These are phyloP conservation scores for Pelochelys cantorii DNA, from an alignment of 2,797 vertebrate genomes.

Conservation along the genomic window DNA sequence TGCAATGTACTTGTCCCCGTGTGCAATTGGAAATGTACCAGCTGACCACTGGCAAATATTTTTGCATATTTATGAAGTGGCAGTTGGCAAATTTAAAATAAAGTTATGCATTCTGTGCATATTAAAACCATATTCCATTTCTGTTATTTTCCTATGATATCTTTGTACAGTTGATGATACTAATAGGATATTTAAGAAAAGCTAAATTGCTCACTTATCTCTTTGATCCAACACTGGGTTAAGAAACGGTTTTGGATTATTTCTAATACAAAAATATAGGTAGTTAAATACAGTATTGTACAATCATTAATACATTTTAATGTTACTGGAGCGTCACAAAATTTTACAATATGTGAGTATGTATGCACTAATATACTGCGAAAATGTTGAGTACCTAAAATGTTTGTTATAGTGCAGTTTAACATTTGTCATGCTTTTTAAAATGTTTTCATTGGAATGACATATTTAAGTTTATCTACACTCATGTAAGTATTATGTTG, in stretches of 20 bases:
- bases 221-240: background rate
- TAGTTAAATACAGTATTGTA: constrained; percentile 9
- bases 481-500: constrained; percentile 84
- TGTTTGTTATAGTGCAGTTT: constrained; percentile 28
- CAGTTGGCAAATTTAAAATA: background rate
- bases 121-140: constrained; percentile 49
- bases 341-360: constrained; percentile 6
- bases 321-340: background rate
- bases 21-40: background rate
- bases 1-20: background rate
- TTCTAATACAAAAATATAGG: background rate
- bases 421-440: constrained; percentile 54
- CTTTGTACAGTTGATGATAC: background rate
- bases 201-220: background rate
- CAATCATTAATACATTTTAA: background rate
- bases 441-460: constrained; percentile 59
- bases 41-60: background rate
- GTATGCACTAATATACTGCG: constrained; percentile 39
- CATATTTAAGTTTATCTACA: constrained; percentile 81
- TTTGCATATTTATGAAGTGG: background rate
- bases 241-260: background rate
- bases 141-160: background rate
- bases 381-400: background rate
- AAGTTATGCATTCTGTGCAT: background rate
- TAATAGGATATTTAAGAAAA: background rate